Percentiles rank a stretch among this genome's conserved stretches.
Evolutionary conservation across 2,797 vertebrate species (phyloP).

Genomic region (Holocentrus rufus): DNA sequence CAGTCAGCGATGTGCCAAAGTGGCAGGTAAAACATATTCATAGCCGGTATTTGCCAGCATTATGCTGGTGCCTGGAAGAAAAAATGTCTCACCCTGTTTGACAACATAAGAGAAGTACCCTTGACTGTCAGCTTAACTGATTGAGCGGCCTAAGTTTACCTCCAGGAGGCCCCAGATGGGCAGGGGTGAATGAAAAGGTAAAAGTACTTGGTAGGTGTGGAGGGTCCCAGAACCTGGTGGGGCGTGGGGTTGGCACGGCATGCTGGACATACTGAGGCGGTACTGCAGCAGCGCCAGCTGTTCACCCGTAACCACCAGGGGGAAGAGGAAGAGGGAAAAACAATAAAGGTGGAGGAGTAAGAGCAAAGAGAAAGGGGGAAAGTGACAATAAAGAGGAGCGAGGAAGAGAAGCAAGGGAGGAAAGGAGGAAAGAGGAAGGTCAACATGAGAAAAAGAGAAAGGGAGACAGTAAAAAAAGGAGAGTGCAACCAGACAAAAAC

Average conservation of each 20-base stretch:
- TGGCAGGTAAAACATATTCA: neutral
- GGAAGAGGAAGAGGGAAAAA: slow-evolving; percentile 61
- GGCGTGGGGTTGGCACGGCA: slow-evolving; percentile 89
- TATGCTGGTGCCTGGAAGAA: neutral
- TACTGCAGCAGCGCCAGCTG: slow-evolving; percentile 99
- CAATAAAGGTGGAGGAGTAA: slow-evolving; percentile 61
- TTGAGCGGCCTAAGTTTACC: slow-evolving; percentile 63
- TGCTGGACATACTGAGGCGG: slow-evolving; percentile 97
- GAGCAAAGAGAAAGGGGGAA: slow-evolving; percentile 41
- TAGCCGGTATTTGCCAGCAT: neutral
- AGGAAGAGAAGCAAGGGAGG: slow-evolving; percentile 62
- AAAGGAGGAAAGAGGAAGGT: slow-evolving; percentile 41
- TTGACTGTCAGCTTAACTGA: slow-evolving; percentile 49
- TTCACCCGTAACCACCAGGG: slow-evolving; percentile 86
- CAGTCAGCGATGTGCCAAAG: neutral
- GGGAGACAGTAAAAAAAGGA: slow-evolving; percentile 38
- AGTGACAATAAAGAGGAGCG: slow-evolving; percentile 43
- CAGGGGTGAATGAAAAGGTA: slow-evolving; percentile 85
- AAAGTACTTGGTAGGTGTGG: slow-evolving; percentile 99
- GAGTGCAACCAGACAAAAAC: slow-evolving; percentile 61
- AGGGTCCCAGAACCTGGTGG: slow-evolving; percentile 94
- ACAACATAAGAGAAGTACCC: slow-evolving; percentile 66
- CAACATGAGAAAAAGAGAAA: slow-evolving; percentile 49
- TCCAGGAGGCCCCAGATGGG: slow-evolving; percentile 77
- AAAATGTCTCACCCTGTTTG: neutral